Percentiles rank a stretch among this genome's conserved stretches.
These are phyloP conservation scores for Aricia artaxerxes DNA, from an alignment of 2,888 invertebrate species.

Conservation along the genomic window DNA sequence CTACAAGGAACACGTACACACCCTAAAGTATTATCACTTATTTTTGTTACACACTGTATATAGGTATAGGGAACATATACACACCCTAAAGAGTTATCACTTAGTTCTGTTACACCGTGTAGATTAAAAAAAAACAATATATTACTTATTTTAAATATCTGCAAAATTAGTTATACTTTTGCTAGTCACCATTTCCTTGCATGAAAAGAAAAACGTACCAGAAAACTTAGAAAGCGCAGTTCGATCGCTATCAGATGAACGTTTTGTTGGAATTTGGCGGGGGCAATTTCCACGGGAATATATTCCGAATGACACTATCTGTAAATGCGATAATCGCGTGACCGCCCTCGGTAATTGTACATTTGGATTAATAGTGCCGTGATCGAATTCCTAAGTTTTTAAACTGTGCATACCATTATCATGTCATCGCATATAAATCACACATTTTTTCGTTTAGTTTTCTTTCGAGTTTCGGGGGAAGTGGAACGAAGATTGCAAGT, in stretches of 20 bases:
- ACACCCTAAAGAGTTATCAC: too few relatives aligned
- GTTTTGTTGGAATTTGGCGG: background rate
- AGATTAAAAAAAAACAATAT: background rate
- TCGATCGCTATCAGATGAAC: conserved; percentile 3
- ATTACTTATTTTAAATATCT: background rate
- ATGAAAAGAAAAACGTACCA: background rate
- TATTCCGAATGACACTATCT: conserved; percentile 37
- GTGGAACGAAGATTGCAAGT: background rate
- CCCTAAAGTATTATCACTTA: too few relatives aligned
- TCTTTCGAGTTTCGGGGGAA: background rate
- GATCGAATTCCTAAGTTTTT: conserved; percentile 19
- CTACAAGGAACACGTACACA: too few relatives aligned
- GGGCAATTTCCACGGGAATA: conserved; percentile 26
- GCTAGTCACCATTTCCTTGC: background rate
- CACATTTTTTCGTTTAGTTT: conserved; percentile 1
- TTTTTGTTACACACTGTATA: too few relatives aligned
- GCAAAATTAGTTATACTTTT: background rate
- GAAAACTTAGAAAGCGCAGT: conserved; percentile 16
- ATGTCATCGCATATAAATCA: conserved; percentile 11
- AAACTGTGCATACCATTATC: conserved; percentile 19
- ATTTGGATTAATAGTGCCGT: conserved; percentile 26
- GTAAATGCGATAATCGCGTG: conserved; percentile 37
- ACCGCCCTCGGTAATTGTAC: conserved; percentile 20
- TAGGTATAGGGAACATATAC: too few relatives aligned
- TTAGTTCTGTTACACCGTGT: too few relatives aligned